Conservation (phyloP, 92 coral and sea anemone genomes). For the Phymanthus crucifer region DNA sequence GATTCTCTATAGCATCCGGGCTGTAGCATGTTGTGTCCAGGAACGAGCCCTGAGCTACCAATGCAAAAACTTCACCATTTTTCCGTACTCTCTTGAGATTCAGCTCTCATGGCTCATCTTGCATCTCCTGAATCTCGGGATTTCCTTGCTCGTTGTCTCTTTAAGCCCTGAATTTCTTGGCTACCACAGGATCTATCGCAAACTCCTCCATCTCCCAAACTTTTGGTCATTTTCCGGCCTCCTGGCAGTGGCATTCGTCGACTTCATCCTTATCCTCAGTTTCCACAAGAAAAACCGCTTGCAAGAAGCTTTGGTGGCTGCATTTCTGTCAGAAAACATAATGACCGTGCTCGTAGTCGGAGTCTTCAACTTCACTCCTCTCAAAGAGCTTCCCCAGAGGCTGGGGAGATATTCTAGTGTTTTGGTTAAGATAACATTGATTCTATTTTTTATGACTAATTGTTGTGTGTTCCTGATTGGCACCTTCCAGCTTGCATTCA, state of each 20-base stretch:
- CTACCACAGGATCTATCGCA: slow-evolving; percentile 7
- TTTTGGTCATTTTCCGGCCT: slow-evolving; percentile 43
- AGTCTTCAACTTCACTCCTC: slow-evolving; percentile 41
- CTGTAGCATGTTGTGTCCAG: slow-evolving; percentile 46
- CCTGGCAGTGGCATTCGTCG: slow-evolving; percentile 18
- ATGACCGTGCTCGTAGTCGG: slow-evolving; percentile 22
- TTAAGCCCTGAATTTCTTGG: slow-evolving; percentile 50
- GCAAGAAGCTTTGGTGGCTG: slow-evolving; percentile 28
- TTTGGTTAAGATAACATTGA: slow-evolving; percentile 30
- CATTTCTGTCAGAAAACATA: slow-evolving; percentile 38
- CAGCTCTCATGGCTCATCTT: slow-evolving; percentile 50
- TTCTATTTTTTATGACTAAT: slow-evolving; percentile 23
- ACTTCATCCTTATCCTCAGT: slow-evolving; percentile 23
- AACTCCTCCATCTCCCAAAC: slow-evolving; percentile 38
- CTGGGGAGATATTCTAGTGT: neutral
- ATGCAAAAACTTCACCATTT: slow-evolving; percentile 34
- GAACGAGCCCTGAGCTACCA: slow-evolving; percentile 40
- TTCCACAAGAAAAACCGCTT: neutral
- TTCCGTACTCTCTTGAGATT: slow-evolving; percentile 46
- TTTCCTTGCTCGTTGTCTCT: neutral
- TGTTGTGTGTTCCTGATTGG: slow-evolving; percentile 45
- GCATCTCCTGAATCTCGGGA: slow-evolving; percentile 11
- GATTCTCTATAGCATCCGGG: slow-evolving; percentile 37
- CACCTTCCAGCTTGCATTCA: slow-evolving; percentile 51
- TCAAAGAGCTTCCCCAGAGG: slow-evolving; percentile 18